Conservation (phyloP, 1,140 invertebrate genomes). For the Gryllus bimaculatus region DNA sequence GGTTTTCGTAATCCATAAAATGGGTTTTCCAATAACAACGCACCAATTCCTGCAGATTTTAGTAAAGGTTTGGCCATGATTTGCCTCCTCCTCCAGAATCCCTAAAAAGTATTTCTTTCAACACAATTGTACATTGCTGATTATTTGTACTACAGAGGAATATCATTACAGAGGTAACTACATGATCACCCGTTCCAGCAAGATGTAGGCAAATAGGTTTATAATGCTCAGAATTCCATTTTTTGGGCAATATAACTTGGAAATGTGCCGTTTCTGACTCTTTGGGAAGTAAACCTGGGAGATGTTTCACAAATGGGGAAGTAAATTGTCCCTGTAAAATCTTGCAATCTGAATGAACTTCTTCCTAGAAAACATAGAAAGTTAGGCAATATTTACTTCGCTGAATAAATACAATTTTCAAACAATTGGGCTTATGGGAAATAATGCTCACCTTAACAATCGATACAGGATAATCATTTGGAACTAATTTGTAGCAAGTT, state of each 20-base stretch:
- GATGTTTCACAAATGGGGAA: constrained; percentile 71
- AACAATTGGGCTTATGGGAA: background rate
- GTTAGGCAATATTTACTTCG: background rate
- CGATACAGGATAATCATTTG: constrained; percentile 72
- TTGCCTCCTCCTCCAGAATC: constrained; percentile 81
- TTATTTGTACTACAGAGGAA: background rate
- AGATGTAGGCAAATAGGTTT: constrained; percentile 89
- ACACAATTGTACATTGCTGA: background rate
- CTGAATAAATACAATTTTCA: background rate
- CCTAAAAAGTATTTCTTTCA: constrained; percentile 44
- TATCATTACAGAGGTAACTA: constrained; percentile 39
- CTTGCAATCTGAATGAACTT: constrained; percentile 60
- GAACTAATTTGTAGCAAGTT: constrained; percentile 71
- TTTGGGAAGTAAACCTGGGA: constrained; percentile 79
- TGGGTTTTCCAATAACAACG: constrained; percentile 94
- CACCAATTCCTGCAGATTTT: constrained; percentile 82
- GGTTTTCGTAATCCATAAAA: constrained; percentile 93
- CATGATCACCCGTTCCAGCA: constrained; percentile 97
- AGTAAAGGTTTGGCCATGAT: constrained; percentile 85
- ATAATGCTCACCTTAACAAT: constrained; percentile 65
- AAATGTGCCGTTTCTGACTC: constrained; percentile 73
- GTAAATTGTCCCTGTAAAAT: constrained; percentile 80
- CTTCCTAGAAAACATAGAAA: constrained; percentile 48
- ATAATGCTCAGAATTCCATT: constrained; percentile 57
- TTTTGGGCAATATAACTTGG: constrained; percentile 73